Evolutionary conservation across 2,888 invertebrate genomes (phyloP).

Genomic region (Acanthoscelides obtectus): DNA sequence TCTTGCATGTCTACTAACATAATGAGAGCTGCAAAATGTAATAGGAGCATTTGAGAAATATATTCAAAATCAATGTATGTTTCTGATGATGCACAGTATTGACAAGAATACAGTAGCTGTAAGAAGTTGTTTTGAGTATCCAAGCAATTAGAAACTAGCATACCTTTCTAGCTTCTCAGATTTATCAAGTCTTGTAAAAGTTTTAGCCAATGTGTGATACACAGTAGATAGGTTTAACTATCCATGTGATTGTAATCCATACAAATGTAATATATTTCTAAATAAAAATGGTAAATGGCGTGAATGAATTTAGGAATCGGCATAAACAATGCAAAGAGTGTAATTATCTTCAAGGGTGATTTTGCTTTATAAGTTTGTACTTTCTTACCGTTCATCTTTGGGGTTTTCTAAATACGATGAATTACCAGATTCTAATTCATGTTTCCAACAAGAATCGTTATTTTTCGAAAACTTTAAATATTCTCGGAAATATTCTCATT

Average conservation of each 20-base stretch:
- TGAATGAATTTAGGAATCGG: background rate
- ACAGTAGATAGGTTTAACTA: too few species aligned
- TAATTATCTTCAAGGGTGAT: background rate
- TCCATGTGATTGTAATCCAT: background rate
- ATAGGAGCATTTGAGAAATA: too few species aligned
- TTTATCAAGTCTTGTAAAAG: too few species aligned
- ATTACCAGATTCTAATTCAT: constrained; percentile 11
- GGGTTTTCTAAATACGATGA: background rate
- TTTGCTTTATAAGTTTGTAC: background rate
- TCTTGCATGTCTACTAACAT: too few species aligned
- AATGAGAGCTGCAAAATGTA: too few species aligned
- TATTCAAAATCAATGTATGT: too few species aligned
- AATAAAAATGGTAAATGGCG: background rate
- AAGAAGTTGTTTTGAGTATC: too few species aligned
- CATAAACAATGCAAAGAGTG: constrained; percentile 1
- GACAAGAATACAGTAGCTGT: too few species aligned
- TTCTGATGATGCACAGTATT: too few species aligned
- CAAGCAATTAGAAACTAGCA: too few species aligned
- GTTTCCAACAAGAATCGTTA: constrained; percentile 10
- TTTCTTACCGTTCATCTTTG: constrained; percentile 21
- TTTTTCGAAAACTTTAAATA: constrained; percentile 8
- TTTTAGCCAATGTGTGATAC: too few species aligned
- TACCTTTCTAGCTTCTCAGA: too few species aligned
- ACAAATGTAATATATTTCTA: background rate
- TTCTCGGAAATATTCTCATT: background rate